A percentile compares a stretch with the other conserved stretches of the same genome.
Evolutionary conservation across 30 jellyfish, hydroid and myxozoan species (phyloP).

Genomic region (Pseudorhiza aurosa): DNA sequence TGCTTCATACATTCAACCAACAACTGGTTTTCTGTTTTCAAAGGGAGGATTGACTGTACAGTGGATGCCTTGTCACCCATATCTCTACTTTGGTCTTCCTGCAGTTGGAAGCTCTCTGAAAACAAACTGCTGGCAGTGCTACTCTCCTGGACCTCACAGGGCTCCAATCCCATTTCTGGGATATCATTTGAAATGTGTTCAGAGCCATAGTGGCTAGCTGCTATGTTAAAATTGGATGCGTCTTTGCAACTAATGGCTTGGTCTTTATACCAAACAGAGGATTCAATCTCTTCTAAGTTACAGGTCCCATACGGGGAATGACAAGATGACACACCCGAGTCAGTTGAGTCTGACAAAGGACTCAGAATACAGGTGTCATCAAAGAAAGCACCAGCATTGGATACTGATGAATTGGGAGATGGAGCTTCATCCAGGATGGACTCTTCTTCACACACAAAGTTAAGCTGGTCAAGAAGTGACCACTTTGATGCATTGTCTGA

Average conservation of each 20-base stretch:
- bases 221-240: neutral
- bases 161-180: no score
- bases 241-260: neutral
- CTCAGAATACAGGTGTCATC: conserved; percentile 29
- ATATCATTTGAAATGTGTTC: no score
- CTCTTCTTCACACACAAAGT: neutral
- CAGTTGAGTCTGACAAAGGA: conserved; percentile 59
- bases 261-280: neutral
- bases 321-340: conserved; percentile 44
- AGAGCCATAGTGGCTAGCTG: no score
- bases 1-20: no score
- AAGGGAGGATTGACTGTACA: no score
- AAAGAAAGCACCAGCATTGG: neutral
- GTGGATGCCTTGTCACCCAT: no score
- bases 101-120: no score
- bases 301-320: conserved; percentile 9
- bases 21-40: no score
- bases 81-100: no score
- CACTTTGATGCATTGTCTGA: conserved; percentile 4
- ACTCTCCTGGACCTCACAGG: no score
- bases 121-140: no score
- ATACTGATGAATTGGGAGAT: conserved; percentile 33
- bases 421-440: neutral
- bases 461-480: conserved; percentile 43
- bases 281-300: neutral